phyloP scores from a whole-genome alignment of 1,140 invertebrate genomes.

The Scaptomyza graminum region DNA sequence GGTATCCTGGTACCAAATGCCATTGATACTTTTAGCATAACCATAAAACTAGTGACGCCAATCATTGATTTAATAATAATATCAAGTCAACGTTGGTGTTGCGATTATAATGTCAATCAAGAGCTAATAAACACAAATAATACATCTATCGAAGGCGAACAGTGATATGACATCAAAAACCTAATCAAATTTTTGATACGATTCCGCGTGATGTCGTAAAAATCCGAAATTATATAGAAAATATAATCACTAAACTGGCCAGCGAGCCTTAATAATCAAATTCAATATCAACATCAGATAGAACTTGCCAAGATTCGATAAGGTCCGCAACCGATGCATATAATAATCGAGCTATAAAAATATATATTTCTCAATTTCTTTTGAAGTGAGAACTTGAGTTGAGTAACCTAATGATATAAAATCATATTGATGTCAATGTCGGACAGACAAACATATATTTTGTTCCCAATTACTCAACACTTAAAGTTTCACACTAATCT shows the following conservation, averaged over 20 bases:
- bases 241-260: slow-evolving; percentile 8
- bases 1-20: not conserved
- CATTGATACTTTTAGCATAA: slow-evolving; percentile 25
- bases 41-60: slow-evolving; percentile 39
- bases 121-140: slow-evolving; percentile 13
- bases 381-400: slow-evolving; percentile 1
- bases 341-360: slow-evolving; percentile 22
- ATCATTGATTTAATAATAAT: slow-evolving; percentile 14
- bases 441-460: not conserved
- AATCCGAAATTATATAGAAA: slow-evolving; percentile 24
- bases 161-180: slow-evolving; percentile 31
- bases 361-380: slow-evolving; percentile 18
- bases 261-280: slow-evolving; percentile 11
- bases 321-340: slow-evolving; percentile 1
- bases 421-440: slow-evolving; percentile 35
- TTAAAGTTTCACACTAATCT: slow-evolving; percentile 30
- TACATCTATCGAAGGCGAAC: slow-evolving; percentile 21
- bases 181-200: slow-evolving; percentile 44
- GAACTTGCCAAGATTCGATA: slow-evolving; percentile 17
- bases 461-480: not conserved
- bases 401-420: not conserved
- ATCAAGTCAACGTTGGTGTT: not conserved
- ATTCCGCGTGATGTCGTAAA: slow-evolving; percentile 38
- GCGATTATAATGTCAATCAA: slow-evolving; percentile 20
- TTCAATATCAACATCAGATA: slow-evolving; percentile 13